Evolutionary conservation across 92 coral and sea anemone species (phyloP), one percentile per base, ranked within the genome.

Genomic region (Umimayanthus kanabou): DNA sequence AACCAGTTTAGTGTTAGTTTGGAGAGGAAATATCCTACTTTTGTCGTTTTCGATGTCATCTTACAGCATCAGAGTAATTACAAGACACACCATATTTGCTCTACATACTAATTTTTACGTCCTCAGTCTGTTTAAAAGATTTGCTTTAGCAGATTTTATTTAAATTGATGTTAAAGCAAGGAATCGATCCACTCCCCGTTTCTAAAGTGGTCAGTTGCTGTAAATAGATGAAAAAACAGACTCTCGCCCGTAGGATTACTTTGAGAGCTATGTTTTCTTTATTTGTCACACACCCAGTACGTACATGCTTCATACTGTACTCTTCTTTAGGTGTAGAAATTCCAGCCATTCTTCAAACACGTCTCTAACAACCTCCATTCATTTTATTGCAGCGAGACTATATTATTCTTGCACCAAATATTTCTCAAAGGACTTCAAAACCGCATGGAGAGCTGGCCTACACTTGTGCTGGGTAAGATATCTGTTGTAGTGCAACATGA

Each of bases 381-480:
- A 11, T 69, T 83, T 26, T 16, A 28, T 83, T 83, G 18, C 90
- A 97, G 99, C 76, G 99, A 97, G 80, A 97, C 98, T 39, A 94
- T 95, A 58, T 92, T 97, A 28, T 97, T 97, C 88, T 93, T 97
- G 82, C 99, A 97, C 75, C 99, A 97, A 93, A 97, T 97, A 82
- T 97, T 97, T 76, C 94, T 97, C 37, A 95, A 97, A 89, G 99
- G 99, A 55, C 96, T 97, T 73, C 96, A 95, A 49, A 97, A 92
- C n/a, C 91, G 99, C 69, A 95, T 97, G 98, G 99, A 97, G 80
- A 93, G 96, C 67, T 97, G 99, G 99, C 99, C 99, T 14, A 97
- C 99, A 3, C 85, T 97, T 29, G 89, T 97, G 45, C 88, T 97
- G 42, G 99, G 99, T 97, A 76, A 95, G 84, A 18, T 29, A 9